Percentiles rank a stretch among this genome's conserved stretches.
phyloP scores from a whole-genome alignment of 2,888 invertebrate genomes.

The Caenorhabditis angaria region DNA sequence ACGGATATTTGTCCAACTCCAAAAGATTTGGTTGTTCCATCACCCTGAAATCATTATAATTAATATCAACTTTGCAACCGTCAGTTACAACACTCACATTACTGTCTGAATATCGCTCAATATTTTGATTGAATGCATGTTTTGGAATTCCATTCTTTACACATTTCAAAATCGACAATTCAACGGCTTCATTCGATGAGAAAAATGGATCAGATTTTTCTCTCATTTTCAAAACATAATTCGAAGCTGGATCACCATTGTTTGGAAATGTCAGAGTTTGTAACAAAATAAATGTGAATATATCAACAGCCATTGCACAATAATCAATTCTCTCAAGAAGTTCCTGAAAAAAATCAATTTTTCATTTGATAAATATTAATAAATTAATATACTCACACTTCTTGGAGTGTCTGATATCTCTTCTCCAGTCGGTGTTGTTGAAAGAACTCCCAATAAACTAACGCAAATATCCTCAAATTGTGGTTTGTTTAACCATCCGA shows the following conservation, averaged over 20 bases:
- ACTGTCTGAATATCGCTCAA: not conserved
- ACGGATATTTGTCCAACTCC: constrained; percentile 60
- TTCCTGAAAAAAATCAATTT: constrained; percentile 24
- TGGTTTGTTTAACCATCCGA: not conserved
- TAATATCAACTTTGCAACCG: constrained; percentile 12
- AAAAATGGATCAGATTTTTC: constrained; percentile 26
- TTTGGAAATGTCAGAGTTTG: constrained; percentile 34
- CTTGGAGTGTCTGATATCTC: not conserved
- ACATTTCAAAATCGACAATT: constrained; percentile 24
- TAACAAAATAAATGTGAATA: constrained; percentile 27
- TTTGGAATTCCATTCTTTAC: constrained; percentile 15
- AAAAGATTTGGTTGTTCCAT: constrained; percentile 37
- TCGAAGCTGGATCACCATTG: constrained; percentile 32
- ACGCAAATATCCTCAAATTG: constrained; percentile 14
- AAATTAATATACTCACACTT: constrained; percentile 13
- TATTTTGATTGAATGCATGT: not conserved
- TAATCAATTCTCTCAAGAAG: constrained; percentile 23
- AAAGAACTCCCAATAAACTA: not conserved
- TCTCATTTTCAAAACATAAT: constrained; percentile 27
- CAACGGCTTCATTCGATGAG: constrained; percentile 22
- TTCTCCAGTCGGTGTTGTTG: constrained; percentile 15
- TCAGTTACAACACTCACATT: constrained; percentile 2
- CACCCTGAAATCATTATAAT: constrained; percentile 20
- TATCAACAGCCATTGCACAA: constrained; percentile 29
- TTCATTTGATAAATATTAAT: constrained; percentile 16